Base-by-base conservation (phyloP, 2,797 vertebrate species). In the Chiroxiphia lanceolata region DNA sequence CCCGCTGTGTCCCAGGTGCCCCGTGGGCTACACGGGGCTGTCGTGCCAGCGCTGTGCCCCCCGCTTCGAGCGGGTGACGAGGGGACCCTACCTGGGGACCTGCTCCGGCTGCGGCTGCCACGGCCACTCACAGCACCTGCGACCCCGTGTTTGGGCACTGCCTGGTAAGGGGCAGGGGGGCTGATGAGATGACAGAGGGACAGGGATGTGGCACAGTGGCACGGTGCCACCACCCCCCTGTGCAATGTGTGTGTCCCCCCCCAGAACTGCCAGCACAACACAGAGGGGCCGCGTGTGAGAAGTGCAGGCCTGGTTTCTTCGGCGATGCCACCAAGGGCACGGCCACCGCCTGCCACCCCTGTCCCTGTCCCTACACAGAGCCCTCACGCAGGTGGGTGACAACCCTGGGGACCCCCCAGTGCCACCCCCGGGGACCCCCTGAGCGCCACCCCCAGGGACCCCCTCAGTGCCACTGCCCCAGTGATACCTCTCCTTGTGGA, bases 241-340 rank as follows among this genome's bases (percentile, higher is more conserved):
- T 74, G 72, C 15, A 61, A 2, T 1, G 0, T 53, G 63, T 70
- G 7, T n/a, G 8, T 25, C 12, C 12, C 48, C n/a, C 48, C 12
- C 56, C 97, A 99, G 99, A 99, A 99, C 94, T 99, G 99, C 96
- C 99, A 99, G 95, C 99, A 99, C 98, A 99, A 99, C 98, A 99
- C 99, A 0, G 99, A 99, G 91, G 99, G 99, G 6, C 98, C 99
- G 8, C 99, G 96, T 99, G 99, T 15, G 98, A 99, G 93, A 99
- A 99, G 68, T 99, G 99, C 97, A 99, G 98, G 31, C 83, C 98
- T 0, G 99, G 99, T 11, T 99, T 99, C 98, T 99, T 99, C 1
- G 99, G 99, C 0, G 98, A 99, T 15, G 98, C 99, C 70, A 99
- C 98, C 21, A 97, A 98, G 89, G 99, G 99, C 80, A 98, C 98